Base-by-base conservation (phyloP, 1,140 invertebrate genomes). In the Conopomorpha cramerella region DNA sequence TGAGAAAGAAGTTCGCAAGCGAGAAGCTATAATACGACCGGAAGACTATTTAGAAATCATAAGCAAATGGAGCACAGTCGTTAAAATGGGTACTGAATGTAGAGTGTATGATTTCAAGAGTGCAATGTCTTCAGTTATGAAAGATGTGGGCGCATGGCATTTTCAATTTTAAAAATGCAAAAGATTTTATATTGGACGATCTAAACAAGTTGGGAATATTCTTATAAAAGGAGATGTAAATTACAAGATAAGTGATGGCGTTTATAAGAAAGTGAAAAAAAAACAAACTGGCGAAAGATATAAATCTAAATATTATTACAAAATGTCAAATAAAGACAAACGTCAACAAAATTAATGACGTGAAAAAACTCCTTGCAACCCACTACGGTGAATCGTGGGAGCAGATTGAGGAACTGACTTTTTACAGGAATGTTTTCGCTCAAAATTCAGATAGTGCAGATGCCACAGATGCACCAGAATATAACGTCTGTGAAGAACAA, bases 1-100 rank as follows among this genome's bases (percentile, higher is more conserved):
- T 39, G 49, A 62, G 49, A 50, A 52, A 45, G 34, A 23, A 10
- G 10, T 23, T 6, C 19, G 19, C 4, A 10, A 23, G 19, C 4
- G 10, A 23, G 19, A 23, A 23, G 4, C 4, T 23, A 23, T 23
- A 4, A 10, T 10, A 6, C 19, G 10, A 23, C 19, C 19, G 10
- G 19, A 23, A 10, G 19, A 23, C 4, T 23, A 23, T 23, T 23
- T 4, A 6, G 19, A 23, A 23, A 23, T 23, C 10, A 23, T 23
- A 23, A 6, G 4, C 4, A 23, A 23, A 23, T 10, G 10, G 4
- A 10, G 4, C 4, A 23, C 19, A 10, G 19, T 23, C 10, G 4
- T 6, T 10, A 6, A 23, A 6, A 4, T 23, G 4, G 19, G 4
- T 10, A 23, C 4, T 6, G 19, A 23, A 23, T 4, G 4, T 6